Evolutionary conservation across 2,888 invertebrate species (phyloP).

Genomic region (Brachyopa scutellaris): DNA sequence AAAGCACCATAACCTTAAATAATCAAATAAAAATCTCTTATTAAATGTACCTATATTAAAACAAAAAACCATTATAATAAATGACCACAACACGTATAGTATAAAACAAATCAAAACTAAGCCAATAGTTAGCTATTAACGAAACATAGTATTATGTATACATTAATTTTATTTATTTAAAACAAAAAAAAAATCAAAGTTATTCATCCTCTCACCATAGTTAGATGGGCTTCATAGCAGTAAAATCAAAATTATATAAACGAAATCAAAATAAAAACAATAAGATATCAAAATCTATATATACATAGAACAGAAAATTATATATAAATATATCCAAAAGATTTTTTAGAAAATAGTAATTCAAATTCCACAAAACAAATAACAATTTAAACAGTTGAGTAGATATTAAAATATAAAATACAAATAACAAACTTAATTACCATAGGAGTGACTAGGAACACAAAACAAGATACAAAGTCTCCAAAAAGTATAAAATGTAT

Average conservation of each 20-base stretch:
- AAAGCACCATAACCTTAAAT: slow-evolving; percentile 51
- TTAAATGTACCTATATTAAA: slow-evolving; percentile 62
- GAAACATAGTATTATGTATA: slow-evolving; percentile 32
- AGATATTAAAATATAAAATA: slow-evolving; percentile 50
- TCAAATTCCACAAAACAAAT: slow-evolving; percentile 46
- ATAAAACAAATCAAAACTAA: slow-evolving; percentile 55
- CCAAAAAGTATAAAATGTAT: neutral
- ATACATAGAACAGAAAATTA: slow-evolving; percentile 50
- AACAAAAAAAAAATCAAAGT: slow-evolving; percentile 18
- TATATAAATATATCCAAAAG: slow-evolving; percentile 43
- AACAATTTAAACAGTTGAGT: slow-evolving; percentile 38
- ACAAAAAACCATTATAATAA: slow-evolving; percentile 26
- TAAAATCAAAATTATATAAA: slow-evolving; percentile 80
- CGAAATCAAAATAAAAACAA: slow-evolving; percentile 44
- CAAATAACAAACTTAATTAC: slow-evolving; percentile 52
- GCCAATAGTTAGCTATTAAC: slow-evolving; percentile 36
- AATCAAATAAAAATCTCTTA: slow-evolving; percentile 14
- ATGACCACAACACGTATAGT: slow-evolving; percentile 45
- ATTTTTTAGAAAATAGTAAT: slow-evolving; percentile 38
- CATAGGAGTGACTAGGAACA: too few relatives aligned
- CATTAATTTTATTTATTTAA: slow-evolving; percentile 38
- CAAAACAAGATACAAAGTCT: slow-evolving; percentile 21
- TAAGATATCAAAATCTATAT: slow-evolving; percentile 65
- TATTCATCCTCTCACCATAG: slow-evolving; percentile 69
- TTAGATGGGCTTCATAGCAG: slow-evolving; percentile 80